These are phyloP conservation scores for Amblyopsis rosae DNA, from an alignment of 2,113 vertebrate species.

Conservation along the genomic window DNA sequence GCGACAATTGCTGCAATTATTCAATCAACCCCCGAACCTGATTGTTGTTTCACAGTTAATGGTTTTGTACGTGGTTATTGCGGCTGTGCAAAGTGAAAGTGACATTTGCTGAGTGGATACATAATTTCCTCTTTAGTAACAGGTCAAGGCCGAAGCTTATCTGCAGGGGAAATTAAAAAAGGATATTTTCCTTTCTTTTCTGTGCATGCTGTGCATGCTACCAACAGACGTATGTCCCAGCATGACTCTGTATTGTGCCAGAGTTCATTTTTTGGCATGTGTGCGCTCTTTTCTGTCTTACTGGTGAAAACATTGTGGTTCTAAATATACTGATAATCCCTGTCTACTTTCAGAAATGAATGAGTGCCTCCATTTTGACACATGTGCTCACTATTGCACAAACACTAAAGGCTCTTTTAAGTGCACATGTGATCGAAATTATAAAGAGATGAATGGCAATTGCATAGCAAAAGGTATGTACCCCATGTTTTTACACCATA, in stretches of 20 bases:
- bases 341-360: conserved; percentile 83
- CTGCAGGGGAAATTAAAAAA: neutral
- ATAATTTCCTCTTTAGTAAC: conserved; percentile 15
- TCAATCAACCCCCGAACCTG: neutral
- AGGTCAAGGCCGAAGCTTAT: neutral
- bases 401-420: conserved; percentile 95
- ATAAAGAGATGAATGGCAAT: conserved; percentile 85
- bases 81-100: neutral
- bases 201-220: neutral
- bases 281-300: neutral
- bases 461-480: conserved; percentile 91
- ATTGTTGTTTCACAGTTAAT: conserved; percentile 17
- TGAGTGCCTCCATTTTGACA: conserved; percentile 91
- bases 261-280: neutral
- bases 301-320: neutral
- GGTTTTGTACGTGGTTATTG: conserved; percentile 9
- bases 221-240: neutral
- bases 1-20: conserved; percentile 14
- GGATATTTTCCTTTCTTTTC: neutral
- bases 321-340: neutral
- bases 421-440: conserved; percentile 91
- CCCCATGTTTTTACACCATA: neutral
- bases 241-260: neutral
- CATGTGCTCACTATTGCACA: conserved; percentile 90
- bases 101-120: neutral